These are phyloP conservation scores for Butorides virescens DNA, from an alignment of 2,113 vertebrate genomes.

Conservation along the genomic window DNA sequence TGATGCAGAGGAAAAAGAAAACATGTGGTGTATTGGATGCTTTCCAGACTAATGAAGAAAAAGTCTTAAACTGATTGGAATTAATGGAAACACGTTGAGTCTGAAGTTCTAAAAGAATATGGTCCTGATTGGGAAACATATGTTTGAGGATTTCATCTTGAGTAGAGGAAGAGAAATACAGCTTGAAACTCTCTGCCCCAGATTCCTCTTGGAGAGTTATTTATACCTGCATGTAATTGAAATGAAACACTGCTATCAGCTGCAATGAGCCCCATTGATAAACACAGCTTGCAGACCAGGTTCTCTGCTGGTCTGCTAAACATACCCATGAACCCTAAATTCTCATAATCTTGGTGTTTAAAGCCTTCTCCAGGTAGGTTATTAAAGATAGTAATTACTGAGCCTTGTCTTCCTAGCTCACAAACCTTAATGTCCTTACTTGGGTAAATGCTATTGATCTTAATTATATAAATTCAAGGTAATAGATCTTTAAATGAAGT, in stretches of 20 bases:
- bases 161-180: neutral
- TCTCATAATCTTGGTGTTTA: neutral
- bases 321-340: neutral
- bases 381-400: neutral
- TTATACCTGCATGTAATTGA: neutral
- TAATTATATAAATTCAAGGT: neutral
- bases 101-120: neutral
- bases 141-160: neutral
- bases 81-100: neutral
- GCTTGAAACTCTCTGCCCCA: neutral
- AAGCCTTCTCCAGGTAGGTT: neutral
- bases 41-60: conserved; percentile 24
- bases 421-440: neutral
- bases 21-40: neutral
- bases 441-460: neutral
- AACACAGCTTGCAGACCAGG: neutral
- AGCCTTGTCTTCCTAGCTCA: neutral
- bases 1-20: neutral
- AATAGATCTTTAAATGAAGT: neutral
- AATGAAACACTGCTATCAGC: neutral
- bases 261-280: neutral
- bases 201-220: neutral
- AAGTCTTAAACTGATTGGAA: conserved; percentile 3
- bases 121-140: neutral
- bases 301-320: neutral